These are phyloP conservation scores for Sebastes paucispinis DNA, from an alignment of 2,797 vertebrate genomes.

Conservation along the genomic window DNA sequence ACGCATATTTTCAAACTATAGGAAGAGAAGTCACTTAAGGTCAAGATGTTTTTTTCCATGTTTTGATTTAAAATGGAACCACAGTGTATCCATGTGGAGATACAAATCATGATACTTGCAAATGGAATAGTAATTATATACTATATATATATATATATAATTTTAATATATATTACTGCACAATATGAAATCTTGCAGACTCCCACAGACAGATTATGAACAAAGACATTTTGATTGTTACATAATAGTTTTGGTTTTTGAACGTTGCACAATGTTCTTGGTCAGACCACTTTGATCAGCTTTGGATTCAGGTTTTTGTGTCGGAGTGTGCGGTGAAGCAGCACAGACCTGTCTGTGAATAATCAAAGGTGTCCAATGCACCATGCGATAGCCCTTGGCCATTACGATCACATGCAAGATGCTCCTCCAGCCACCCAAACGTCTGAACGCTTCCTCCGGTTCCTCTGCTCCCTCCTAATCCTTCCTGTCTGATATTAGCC, in stretches of 20 bases:
- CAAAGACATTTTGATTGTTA: not conserved
- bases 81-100: not conserved
- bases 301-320: not conserved
- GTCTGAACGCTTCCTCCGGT: constrained; percentile 52
- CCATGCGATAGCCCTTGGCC: constrained; percentile 35
- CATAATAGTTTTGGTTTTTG: not conserved
- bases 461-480: constrained; percentile 43
- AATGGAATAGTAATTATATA: not conserved
- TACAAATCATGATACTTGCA: not conserved
- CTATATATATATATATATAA: not conserved
- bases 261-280: not conserved
- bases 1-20: not conserved
- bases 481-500: constrained; percentile 63
- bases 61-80: not conserved
- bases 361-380: constrained; percentile 46
- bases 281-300: not conserved
- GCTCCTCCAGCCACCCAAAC: constrained; percentile 36
- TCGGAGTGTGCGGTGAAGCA: not conserved
- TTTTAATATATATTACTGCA: not conserved
- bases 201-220: not conserved
- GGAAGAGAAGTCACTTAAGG: not conserved
- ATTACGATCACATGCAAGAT: constrained; percentile 38
- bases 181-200: not conserved
- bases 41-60: not conserved
- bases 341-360: constrained; percentile 36